These are phyloP conservation scores for Muntiacus muntjak DNA, from an alignment of 2,113 vertebrate species.

Conservation along the genomic window DNA sequence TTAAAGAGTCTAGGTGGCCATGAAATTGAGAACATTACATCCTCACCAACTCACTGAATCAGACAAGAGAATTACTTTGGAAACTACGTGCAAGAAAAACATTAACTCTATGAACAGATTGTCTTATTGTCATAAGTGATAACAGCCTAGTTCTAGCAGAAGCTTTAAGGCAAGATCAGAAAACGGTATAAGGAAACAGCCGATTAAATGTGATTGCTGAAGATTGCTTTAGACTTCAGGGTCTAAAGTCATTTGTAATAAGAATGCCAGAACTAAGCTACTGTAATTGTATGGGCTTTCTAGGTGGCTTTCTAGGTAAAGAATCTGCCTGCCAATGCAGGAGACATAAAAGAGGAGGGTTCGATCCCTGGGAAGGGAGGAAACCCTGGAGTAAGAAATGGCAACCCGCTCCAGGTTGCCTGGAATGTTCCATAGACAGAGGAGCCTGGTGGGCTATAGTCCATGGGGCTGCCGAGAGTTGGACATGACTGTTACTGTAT, in stretches of 20 bases:
- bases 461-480: background rate
- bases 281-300: background rate
- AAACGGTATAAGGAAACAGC: background rate
- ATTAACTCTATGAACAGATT: background rate
- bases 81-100: background rate
- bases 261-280: background rate
- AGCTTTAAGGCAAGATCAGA: background rate
- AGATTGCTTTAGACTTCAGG: background rate
- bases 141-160: background rate
- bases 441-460: background rate
- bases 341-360: background rate
- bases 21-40: background rate
- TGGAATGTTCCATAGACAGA: background rate
- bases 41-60: background rate
- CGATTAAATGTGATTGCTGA: background rate
- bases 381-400: background rate
- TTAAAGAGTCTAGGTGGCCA: background rate
- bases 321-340: background rate
- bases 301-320: background rate
- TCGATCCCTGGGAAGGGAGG: background rate
- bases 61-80: conserved; percentile 4
- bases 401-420: background rate
- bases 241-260: background rate
- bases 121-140: background rate
- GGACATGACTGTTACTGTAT: background rate